A percentile compares a stretch with the other conserved stretches of the same genome.
Conservation (phyloP, 2,888 invertebrate species). For the Gasteruption jaculator region DNA sequence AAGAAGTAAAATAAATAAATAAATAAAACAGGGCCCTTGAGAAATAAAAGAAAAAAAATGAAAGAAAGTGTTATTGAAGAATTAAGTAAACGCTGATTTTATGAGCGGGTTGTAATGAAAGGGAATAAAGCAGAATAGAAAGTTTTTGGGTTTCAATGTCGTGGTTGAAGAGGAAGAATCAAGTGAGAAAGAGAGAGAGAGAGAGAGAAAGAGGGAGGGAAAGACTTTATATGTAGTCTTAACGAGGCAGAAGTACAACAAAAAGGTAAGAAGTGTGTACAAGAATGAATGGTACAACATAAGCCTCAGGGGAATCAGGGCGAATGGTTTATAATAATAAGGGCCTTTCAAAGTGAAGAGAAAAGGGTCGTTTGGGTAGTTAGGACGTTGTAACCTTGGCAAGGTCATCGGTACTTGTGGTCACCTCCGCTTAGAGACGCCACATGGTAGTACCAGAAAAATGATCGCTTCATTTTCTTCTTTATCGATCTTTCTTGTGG, state of each 20-base stretch:
- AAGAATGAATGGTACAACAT: constrained; percentile 35
- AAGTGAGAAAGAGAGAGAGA: background rate
- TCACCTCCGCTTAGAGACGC: constrained; percentile 42
- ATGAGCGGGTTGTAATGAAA: too few relatives aligned
- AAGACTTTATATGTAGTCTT: too few relatives aligned
- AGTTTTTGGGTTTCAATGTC: too few relatives aligned
- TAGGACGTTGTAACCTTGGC: constrained; percentile 46
- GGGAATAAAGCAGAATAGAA: too few relatives aligned
- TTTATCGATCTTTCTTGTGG: constrained; percentile 30
- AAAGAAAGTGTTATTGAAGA: too few relatives aligned
- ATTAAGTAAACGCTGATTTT: too few relatives aligned
- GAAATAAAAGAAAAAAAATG: too few relatives aligned
- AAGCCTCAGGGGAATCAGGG: constrained; percentile 34
- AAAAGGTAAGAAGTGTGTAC: constrained; percentile 11
- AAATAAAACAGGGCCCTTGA: too few relatives aligned
- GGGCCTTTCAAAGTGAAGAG: constrained; percentile 33
- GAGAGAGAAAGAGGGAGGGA: background rate
- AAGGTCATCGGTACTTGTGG: constrained; percentile 46
- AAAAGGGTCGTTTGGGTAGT: constrained; percentile 34
- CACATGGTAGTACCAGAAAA: constrained; percentile 27
- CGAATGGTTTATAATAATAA: constrained; percentile 41
- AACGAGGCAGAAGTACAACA: constrained; percentile 8
- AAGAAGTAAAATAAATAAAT: too few relatives aligned
- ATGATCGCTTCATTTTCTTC: constrained; percentile 22
- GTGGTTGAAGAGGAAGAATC: constrained; percentile 4